Base-by-base conservation (phyloP, 2,113 vertebrate genomes). In the Nanorana parkeri region DNA sequence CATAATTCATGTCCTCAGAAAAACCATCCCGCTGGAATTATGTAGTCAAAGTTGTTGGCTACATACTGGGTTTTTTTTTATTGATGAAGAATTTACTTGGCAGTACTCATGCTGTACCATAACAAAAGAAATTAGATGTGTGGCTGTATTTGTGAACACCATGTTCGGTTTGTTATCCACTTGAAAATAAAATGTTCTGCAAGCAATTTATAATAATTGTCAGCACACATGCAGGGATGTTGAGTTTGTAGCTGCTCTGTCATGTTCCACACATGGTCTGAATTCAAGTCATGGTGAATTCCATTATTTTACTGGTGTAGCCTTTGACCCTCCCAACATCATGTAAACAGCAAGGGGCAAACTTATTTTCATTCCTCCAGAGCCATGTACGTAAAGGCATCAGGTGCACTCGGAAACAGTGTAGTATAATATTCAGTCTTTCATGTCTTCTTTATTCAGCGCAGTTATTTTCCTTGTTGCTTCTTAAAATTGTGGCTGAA, bases 401-500 rank as follows among this genome's bases (percentile, higher is more conserved):
- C 20, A 4, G 28, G 7, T 20, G 3, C 24, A 17, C 21, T 1
- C 17, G 23, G 26, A 36, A 60, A 60, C n/a, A 10, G 13, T 60
- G 72, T 32, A 75, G 58, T 58, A 16, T 41, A 75, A 58, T 32
- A 36, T 55, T 32, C 7, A 55, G 32, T 36, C 26, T 58, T 74
- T 55, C 71, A 74, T 56, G 52, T 55, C 36, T 26, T 73, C n/a
- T 82, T 65, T 75, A 66, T 29, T 15, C n/a, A 28, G 58, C 28
- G 56, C 69, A 66, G 74, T 82, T 74, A 66, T 67, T 66, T 73
- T 52, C 54, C 24, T 66, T 19, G 29, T 61, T 74, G 61, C 60
- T 74, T 56, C 17, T 20, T 73, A 36, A 82, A 82, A 74, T 73
- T 58, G 69, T 82, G 69, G 72, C 80, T 82, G 61, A 69, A 66